Evolutionary conservation across 2,797 vertebrate species (phyloP).

Genomic region (Cynopterus sphinx): DNA sequence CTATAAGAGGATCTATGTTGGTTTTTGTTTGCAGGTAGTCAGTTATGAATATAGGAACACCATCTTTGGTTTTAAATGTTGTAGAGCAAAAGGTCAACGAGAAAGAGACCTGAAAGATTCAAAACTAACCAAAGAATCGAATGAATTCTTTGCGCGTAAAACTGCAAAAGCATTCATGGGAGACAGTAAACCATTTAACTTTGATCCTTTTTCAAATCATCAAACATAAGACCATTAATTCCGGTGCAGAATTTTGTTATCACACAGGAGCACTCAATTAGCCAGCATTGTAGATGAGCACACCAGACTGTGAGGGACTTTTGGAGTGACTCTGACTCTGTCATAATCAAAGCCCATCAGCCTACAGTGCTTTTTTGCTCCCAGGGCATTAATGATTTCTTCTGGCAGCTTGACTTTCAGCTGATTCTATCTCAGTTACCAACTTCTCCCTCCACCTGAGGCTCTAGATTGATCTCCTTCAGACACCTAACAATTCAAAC

Average conservation of each 20-base stretch:
- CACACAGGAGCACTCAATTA: not conserved
- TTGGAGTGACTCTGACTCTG: not conserved
- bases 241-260: not conserved
- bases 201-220: conserved; percentile 49
- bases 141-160: not conserved
- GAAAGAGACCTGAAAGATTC: not conserved
- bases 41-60: conserved; percentile 83
- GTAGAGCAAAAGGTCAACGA: not conserved
- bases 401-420: no score
- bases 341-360: not conserved
- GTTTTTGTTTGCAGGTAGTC: conserved; percentile 84
- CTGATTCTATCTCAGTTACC: not conserved
- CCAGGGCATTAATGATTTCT: not conserved
- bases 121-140: not conserved
- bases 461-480: not conserved
- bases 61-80: conserved; percentile 88
- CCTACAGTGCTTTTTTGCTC: not conserved
- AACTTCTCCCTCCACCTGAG: not conserved
- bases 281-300: not conserved
- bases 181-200: not conserved
- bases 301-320: no score
- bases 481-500: not conserved
- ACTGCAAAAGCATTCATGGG: not conserved
- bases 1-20: conserved; percentile 18
- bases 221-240: not conserved